phyloP scores from a whole-genome alignment of 2,797 vertebrate species.

The Spondyliosoma cantharus region DNA sequence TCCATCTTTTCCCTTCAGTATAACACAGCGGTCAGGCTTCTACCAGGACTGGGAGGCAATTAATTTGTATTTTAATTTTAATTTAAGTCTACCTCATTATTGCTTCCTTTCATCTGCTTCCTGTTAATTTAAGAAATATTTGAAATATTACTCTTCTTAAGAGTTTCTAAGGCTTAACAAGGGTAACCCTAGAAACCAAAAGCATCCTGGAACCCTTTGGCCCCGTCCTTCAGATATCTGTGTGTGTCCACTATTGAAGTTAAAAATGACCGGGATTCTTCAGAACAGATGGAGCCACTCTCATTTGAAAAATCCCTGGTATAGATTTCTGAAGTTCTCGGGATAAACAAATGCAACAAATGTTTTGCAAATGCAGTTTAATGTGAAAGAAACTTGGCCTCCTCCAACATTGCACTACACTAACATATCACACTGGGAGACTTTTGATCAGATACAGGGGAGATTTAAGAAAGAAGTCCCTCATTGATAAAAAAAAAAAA shows the following conservation, averaged over 20 bases:
- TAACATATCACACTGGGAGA: neutral
- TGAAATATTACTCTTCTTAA: neutral
- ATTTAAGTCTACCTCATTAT: neutral
- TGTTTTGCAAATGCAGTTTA: neutral
- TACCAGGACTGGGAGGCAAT: neutral
- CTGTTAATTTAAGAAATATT: neutral
- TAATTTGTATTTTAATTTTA: neutral
- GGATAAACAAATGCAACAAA: neutral
- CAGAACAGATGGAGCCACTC: neutral
- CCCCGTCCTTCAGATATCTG: neutral
- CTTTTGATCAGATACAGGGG: neutral
- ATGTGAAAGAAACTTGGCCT: neutral
- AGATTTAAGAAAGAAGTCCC: neutral
- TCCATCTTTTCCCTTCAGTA: neutral
- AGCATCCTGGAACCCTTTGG: neutral
- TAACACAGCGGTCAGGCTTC: constrained; percentile 18
- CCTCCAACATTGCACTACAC: neutral
- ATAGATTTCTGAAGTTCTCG: neutral
- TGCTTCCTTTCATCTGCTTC: constrained; percentile 13
- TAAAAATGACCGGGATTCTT: neutral
- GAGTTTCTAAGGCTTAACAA: neutral
- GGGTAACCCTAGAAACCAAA: neutral
- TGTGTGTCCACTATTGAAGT: neutral
- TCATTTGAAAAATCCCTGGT: neutral
- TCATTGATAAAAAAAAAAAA: neutral